Conservation (phyloP, 2,888 invertebrate genomes). For the Dicycla oo region DNA sequence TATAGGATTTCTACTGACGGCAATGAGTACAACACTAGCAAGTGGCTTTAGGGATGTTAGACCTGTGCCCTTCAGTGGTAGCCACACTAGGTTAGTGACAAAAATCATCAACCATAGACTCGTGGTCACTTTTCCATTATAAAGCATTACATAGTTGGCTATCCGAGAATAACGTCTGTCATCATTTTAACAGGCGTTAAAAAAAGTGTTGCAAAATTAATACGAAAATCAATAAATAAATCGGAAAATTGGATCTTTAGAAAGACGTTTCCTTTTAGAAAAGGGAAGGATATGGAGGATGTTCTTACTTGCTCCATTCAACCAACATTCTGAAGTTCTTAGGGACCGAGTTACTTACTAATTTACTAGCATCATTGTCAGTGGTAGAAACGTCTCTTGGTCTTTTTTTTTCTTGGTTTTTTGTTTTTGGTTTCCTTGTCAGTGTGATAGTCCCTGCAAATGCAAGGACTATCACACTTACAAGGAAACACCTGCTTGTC, state of each 20-base stretch:
- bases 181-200: background rate
- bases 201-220: background rate
- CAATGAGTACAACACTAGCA: background rate
- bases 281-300: background rate
- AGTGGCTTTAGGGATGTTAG: background rate
- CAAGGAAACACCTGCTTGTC: background rate
- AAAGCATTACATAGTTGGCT: background rate
- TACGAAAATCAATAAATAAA: background rate
- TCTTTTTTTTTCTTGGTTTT: too few relatives aligned
- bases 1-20: background rate
- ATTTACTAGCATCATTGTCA: background rate
- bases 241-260: background rate
- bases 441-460: too few relatives aligned
- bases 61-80: background rate
- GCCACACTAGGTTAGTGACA: background rate
- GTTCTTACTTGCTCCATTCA: too few relatives aligned
- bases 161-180: background rate
- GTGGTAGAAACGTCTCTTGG: background rate
- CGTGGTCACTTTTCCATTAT: background rate
- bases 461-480: too few relatives aligned
- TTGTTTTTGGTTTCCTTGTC: too few relatives aligned
- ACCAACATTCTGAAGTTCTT: too few relatives aligned
- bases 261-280: background rate
- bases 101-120: background rate
- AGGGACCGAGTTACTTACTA: background rate